phyloP scores from a whole-genome alignment of 2,888 invertebrate genomes.

The Watsonalla cultraria region DNA sequence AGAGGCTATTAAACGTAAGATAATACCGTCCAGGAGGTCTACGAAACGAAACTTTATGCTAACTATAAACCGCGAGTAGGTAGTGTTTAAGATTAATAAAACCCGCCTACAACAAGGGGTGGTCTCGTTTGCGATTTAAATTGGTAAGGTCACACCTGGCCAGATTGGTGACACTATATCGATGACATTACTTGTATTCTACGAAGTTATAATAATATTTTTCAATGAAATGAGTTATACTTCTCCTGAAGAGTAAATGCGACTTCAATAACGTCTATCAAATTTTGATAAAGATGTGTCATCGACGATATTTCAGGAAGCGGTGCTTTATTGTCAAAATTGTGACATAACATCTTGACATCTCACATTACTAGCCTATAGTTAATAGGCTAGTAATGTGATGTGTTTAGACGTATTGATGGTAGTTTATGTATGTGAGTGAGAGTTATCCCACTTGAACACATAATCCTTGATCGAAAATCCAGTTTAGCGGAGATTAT shows the following conservation, averaged over 20 bases:
- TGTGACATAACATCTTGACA: too few species aligned
- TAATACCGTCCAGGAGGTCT: background rate
- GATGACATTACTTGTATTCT: too few species aligned
- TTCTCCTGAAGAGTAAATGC: too few species aligned
- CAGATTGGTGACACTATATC: background rate
- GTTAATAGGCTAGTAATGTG: too few species aligned
- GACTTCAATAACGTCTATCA: too few species aligned
- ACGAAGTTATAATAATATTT: too few species aligned
- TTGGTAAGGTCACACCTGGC: background rate
- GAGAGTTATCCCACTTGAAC: background rate
- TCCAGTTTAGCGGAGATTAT: background rate
- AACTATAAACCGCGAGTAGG: background rate
- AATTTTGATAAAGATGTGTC: too few species aligned
- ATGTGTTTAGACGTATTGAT: background rate
- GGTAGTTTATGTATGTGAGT: background rate
- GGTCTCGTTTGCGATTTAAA: background rate
- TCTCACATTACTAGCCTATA: too few species aligned
- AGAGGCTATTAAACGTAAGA: background rate
- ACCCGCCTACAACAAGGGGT: background rate
- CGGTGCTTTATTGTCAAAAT: too few species aligned
- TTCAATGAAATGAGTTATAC: too few species aligned
- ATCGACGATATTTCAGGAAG: too few species aligned
- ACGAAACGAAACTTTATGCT: background rate
- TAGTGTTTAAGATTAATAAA: background rate
- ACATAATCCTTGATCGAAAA: background rate